phyloP scores from a whole-genome alignment of 23 tunicate species.

The Trididemnum miniatum region DNA sequence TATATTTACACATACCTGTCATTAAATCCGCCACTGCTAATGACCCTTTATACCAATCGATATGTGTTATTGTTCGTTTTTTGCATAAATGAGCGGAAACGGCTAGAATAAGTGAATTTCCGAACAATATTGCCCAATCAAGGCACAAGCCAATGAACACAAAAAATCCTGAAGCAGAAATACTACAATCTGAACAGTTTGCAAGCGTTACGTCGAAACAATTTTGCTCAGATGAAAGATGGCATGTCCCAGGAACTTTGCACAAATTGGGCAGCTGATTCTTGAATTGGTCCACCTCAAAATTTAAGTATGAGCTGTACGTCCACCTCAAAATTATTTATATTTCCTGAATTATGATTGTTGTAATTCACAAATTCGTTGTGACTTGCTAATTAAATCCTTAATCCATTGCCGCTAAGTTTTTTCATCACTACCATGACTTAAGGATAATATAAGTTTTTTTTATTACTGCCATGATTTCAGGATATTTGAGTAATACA shows the following conservation, averaged over 20 bases:
- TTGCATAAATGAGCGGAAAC: neutral
- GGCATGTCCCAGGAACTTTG: neutral
- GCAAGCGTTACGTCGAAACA: neutral
- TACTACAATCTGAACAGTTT: neutral
- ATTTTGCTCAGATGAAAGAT: neutral
- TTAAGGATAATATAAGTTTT: too few species aligned
- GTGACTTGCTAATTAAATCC: too few species aligned
- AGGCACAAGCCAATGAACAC: neutral
- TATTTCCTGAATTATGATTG: too few species aligned
- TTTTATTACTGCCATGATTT: too few species aligned
- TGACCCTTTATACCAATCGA: neutral
- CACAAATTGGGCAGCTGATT: neutral
- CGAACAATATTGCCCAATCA: neutral
- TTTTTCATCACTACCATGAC: too few species aligned
- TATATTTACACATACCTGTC: neutral
- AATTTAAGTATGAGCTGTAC: too few species aligned
- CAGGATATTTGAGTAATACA: too few species aligned
- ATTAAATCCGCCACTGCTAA: neutral
- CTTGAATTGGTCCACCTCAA: too few species aligned
- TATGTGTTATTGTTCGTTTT: neutral
- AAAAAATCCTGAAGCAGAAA: neutral
- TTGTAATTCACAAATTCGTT: too few species aligned
- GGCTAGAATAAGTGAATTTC: neutral
- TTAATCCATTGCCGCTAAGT: too few species aligned
- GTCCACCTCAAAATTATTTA: too few species aligned